phyloP scores from a whole-genome alignment of 2,888 invertebrate species.

The Stratiomys singularior region DNA sequence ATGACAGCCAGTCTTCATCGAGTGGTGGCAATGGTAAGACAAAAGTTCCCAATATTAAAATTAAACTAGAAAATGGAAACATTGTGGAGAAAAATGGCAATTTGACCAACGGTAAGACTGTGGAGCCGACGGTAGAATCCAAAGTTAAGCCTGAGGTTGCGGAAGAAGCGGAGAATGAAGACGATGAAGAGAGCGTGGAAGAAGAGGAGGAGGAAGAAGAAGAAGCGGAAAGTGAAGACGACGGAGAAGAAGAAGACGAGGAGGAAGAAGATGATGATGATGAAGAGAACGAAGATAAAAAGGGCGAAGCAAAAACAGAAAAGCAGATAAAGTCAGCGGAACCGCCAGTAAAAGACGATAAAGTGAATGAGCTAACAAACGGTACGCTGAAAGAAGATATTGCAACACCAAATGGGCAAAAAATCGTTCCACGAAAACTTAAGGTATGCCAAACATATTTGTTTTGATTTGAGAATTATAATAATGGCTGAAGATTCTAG shows the following conservation, averaged over 20 bases:
- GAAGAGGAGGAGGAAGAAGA: conserved; percentile 57
- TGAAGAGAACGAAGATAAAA: too few species aligned
- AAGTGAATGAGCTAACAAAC: too few species aligned
- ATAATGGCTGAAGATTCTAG: too few species aligned
- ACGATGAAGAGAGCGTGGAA: conserved; percentile 55
- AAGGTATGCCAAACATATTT: conserved; percentile 56
- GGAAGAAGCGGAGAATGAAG: conserved; percentile 50
- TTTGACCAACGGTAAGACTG: conserved; percentile 39
- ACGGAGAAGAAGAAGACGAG: conserved; percentile 52
- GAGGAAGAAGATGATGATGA: conserved; percentile 51
- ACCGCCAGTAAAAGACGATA: too few species aligned
- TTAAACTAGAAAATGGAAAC: conserved; percentile 56
- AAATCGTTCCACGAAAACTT: conserved; percentile 55
- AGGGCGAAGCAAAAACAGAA: too few species aligned
- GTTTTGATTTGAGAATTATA: too few species aligned
- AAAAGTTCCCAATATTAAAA: conserved; percentile 62
- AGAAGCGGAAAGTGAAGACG: conserved; percentile 56
- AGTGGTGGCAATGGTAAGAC: conserved; percentile 49
- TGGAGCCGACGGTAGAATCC: conserved; percentile 13
- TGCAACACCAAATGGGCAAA: conserved; percentile 22
- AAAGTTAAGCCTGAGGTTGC: conserved; percentile 17
- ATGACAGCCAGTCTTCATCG: conserved; percentile 62
- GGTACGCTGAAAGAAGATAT: too few species aligned
- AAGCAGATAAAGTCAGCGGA: too few species aligned
- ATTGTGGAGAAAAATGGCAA: conserved; percentile 51